Conservation (phyloP, 2,888 invertebrate species). For the Protodeltote pygarga region DNA sequence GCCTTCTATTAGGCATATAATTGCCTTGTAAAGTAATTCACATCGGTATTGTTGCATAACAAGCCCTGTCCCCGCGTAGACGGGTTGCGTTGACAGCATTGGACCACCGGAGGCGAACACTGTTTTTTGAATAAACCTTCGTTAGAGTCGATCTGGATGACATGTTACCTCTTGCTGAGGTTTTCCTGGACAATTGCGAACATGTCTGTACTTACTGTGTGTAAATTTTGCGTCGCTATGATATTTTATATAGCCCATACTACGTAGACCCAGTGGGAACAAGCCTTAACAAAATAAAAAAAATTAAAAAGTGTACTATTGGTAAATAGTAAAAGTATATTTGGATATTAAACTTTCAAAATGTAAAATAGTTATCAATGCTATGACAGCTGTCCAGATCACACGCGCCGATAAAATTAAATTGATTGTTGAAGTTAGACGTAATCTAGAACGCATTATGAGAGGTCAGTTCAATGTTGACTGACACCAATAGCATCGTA, state of each 20-base stretch:
- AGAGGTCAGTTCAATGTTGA: conserved; percentile 78
- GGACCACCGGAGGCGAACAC: conserved; percentile 76
- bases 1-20: conserved; percentile 36
- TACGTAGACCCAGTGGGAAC: too few relatives aligned
- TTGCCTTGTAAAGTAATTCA: conserved; percentile 56
- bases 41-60: conserved; percentile 60
- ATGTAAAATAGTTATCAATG: conserved; percentile 54
- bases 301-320: not conserved
- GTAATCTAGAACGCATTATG: conserved; percentile 77
- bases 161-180: conserved; percentile 57
- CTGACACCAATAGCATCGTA: conserved; percentile 70
- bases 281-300: too few relatives aligned
- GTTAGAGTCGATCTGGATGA: conserved; percentile 73
- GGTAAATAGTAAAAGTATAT: conserved; percentile 14
- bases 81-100: conserved; percentile 58
- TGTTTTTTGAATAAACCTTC: conserved; percentile 79
- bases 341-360: conserved; percentile 31
- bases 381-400: conserved; percentile 69
- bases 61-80: conserved; percentile 53
- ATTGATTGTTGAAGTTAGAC: conserved; percentile 63
- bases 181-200: conserved; percentile 51
- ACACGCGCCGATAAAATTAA: conserved; percentile 63
- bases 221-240: conserved; percentile 23
- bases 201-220: conserved; percentile 38
- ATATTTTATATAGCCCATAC: not conserved